Evolutionary conservation across 2,888 invertebrate species (phyloP).

Genomic region (Esperia sulphurella): DNA sequence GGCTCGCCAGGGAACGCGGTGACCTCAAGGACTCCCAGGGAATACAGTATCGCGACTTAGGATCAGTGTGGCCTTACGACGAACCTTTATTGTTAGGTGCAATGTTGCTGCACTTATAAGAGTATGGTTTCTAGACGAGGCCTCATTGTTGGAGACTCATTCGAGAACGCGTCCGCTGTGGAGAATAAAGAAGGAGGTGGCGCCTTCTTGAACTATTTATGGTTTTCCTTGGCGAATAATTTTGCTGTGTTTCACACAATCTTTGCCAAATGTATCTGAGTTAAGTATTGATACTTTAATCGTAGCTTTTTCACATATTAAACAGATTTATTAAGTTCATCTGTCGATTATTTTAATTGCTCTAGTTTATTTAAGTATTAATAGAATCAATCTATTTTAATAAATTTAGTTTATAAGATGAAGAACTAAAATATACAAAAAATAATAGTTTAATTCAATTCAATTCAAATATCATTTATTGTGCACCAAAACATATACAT

Average conservation of each 20-base stretch:
- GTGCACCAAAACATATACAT: too few species aligned
- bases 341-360: too few species aligned
- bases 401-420: too few species aligned
- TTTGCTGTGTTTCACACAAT: slow-evolving; percentile 4
- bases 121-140: slow-evolving; percentile 4
- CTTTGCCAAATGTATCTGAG: background rate
- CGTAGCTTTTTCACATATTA: too few species aligned
- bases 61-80: slow-evolving; percentile 29
- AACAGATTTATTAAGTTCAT: too few species aligned
- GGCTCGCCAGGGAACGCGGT: slow-evolving; percentile 60
- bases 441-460: too few species aligned
- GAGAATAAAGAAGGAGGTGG: slow-evolving; percentile 65
- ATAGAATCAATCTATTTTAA: too few species aligned
- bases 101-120: background rate
- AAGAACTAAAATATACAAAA: too few species aligned
- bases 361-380: too few species aligned
- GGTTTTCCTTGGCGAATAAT: slow-evolving; percentile 34
- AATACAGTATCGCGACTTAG: slow-evolving; percentile 62
- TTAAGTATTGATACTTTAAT: too few species aligned
- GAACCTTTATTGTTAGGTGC: slow-evolving; percentile 4
- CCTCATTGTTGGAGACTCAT: slow-evolving; percentile 12
- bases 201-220: slow-evolving; percentile 60
- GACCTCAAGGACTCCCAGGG: slow-evolving; percentile 62
- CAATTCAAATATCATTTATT: too few species aligned
- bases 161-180: slow-evolving; percentile 34